A percentile compares a stretch with the other conserved stretches of the same genome.
Conservation (phyloP, 2,113 vertebrate genomes). For the Ancistrus triradiatus region DNA sequence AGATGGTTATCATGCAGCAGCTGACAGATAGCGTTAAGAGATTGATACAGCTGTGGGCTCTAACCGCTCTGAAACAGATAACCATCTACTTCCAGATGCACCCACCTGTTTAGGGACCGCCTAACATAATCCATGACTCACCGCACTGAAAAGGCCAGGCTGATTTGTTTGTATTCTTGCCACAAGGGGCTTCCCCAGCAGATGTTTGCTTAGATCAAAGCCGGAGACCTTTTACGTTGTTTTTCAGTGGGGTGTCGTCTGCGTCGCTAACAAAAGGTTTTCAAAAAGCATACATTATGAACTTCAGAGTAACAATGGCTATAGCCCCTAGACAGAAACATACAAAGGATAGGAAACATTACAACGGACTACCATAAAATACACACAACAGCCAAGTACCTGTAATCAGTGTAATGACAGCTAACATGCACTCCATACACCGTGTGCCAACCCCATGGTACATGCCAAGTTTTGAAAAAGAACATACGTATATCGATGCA, state of each 20-base stretch:
- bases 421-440: too few relatives aligned
- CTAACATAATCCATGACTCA: neutral
- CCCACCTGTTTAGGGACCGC: slow-evolving; percentile 25
- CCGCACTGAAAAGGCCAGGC: slow-evolving; percentile 3
- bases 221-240: slow-evolving; percentile 1
- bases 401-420: neutral
- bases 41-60: slow-evolving; percentile 26
- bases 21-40: slow-evolving; percentile 9
- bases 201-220: slow-evolving; percentile 13
- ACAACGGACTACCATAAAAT: neutral
- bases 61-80: slow-evolving; percentile 16
- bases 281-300: too few relatives aligned
- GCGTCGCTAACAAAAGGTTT: slow-evolving; percentile 4
- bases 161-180: slow-evolving; percentile 9
- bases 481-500: too few relatives aligned
- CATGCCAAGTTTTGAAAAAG: too few relatives aligned
- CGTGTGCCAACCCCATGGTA: too few relatives aligned
- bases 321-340: too few relatives aligned
- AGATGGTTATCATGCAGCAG: slow-evolving; percentile 29
- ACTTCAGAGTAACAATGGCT: too few relatives aligned
- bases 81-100: slow-evolving; percentile 22
- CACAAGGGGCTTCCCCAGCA: neutral
- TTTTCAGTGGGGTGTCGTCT: neutral
- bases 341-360: too few relatives aligned
- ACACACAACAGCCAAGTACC: neutral